Conservation (phyloP, 2,888 invertebrate genomes). For the Tetragnatha montana region DNA sequence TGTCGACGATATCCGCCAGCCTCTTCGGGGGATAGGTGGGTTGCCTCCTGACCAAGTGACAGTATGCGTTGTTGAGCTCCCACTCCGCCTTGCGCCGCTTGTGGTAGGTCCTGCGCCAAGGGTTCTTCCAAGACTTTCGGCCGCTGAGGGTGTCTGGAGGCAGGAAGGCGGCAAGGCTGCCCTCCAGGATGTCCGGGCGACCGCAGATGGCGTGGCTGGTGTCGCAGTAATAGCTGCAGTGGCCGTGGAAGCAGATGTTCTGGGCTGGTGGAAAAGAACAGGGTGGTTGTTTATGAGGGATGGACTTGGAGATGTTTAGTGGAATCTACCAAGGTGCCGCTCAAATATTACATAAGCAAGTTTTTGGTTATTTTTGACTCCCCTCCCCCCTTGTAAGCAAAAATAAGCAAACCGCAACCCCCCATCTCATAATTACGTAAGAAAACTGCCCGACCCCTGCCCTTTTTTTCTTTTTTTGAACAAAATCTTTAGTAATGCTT, state of each 20-base stretch:
- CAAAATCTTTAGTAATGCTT: no score
- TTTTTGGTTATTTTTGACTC: no score
- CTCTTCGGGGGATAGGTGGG: slow-evolving; percentile 94
- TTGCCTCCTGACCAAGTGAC: slow-evolving; percentile 88
- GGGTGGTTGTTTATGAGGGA: no score
- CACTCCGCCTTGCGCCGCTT: slow-evolving; percentile 97
- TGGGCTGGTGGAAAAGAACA: slow-evolving; percentile 80
- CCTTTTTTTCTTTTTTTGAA: no score
- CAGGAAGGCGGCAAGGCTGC: slow-evolving; percentile 95
- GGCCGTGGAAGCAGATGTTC: slow-evolving; percentile 87
- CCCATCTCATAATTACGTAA: no score
- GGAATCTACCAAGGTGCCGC: no score
- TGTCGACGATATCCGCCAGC: slow-evolving; percentile 95
- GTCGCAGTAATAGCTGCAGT: slow-evolving; percentile 79
- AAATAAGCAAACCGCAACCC: no score
- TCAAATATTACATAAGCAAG: no score
- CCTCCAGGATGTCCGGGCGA: slow-evolving; percentile 95
- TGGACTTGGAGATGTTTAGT: no score
- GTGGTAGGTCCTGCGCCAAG: slow-evolving; percentile 87
- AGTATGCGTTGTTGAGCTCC: slow-evolving; percentile 96
- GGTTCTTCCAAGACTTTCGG: slow-evolving; percentile 83
- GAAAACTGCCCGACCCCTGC: no score
- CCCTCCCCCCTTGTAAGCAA: no score
- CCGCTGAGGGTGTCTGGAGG: slow-evolving; percentile 88
- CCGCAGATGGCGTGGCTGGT: slow-evolving; percentile 90